Base-by-base conservation (phyloP, 2,888 invertebrate genomes). In the Troilus luridus region DNA sequence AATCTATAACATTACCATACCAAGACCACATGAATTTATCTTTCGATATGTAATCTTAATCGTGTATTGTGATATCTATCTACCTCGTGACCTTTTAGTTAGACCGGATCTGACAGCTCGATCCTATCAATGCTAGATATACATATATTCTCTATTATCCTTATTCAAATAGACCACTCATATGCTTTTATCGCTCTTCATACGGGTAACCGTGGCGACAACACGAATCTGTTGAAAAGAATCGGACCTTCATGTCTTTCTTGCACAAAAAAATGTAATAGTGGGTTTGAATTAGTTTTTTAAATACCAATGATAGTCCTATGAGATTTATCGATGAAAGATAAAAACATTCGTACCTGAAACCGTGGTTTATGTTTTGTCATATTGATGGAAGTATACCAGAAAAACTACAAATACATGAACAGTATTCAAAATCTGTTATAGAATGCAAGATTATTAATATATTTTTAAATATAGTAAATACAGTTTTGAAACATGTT, bases 1-100 rank as follows among this genome's bases (percentile, higher is more conserved):
- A 85, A 56, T 85, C 11, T 58, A 21, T 0, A 85, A 58, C 21
- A 85, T 85, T 85, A 85, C 6, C 85, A 85, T 85, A 85, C 56
- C n/a, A 85, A 85, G 56, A n/a, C 56, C 12, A 85, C 14, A 58
- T 56, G 85, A 85, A 85, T 85, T 85, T 85, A 85, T 85, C 85
- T 85, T 56, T 85, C 56, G 85, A 58, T 85, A 85, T 85, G 85
- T 85, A 85, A 85, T 85, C 85, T 85, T 85, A 85, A 85, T 85
- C 85, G 85, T 85, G 85, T 85, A 85, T 85, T 85, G 85, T 58
- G 85, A 85, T 85, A 85, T 85, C n/a, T 56, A 85, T 85, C 85
- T 85, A 21, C 21, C 54, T 85, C 85, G 85, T 85, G 85, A 85
- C 85, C 85, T 85, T 85, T 85, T 85, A 85, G 85, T 85, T 56